Conservation (phyloP, 2,888 invertebrate species). For the Lomographa bimaculata region DNA sequence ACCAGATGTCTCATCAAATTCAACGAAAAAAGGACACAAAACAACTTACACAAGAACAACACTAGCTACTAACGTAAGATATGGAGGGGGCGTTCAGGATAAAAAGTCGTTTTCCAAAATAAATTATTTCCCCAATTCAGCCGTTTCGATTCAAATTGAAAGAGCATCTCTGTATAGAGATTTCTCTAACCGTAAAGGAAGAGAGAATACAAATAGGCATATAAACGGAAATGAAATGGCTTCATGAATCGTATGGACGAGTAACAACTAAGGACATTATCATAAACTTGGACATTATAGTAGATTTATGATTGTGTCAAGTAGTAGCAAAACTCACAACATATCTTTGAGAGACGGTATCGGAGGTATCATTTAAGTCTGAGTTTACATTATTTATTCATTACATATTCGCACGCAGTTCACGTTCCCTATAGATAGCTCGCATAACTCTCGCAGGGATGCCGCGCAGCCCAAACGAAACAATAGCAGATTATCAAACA, state of each 20-base stretch:
- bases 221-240: constrained; percentile 76
- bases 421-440: constrained; percentile 78
- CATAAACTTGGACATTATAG: constrained; percentile 50
- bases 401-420: constrained; percentile 69
- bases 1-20: too few relatives aligned
- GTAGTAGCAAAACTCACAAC: constrained; percentile 1
- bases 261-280: constrained; percentile 55
- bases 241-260: constrained; percentile 69
- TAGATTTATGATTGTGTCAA: constrained; percentile 36
- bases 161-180: constrained; percentile 75
- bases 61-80: constrained; percentile 50
- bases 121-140: constrained; percentile 76
- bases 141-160: constrained; percentile 80
- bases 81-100: constrained; percentile 57
- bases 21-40: too few relatives aligned
- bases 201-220: constrained; percentile 76
- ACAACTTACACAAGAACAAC: too few relatives aligned
- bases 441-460: constrained; percentile 77
- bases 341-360: constrained; percentile 13
- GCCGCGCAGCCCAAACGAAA: constrained; percentile 68
- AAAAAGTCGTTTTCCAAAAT: constrained; percentile 69
- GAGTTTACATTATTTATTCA: constrained; percentile 58
- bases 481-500: constrained; percentile 82
- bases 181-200: constrained; percentile 73
- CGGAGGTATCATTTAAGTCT: constrained; percentile 37